Evolutionary conservation across 2,797 vertebrate species (phyloP).

Genomic region (Rhinichthys osculus): DNA sequence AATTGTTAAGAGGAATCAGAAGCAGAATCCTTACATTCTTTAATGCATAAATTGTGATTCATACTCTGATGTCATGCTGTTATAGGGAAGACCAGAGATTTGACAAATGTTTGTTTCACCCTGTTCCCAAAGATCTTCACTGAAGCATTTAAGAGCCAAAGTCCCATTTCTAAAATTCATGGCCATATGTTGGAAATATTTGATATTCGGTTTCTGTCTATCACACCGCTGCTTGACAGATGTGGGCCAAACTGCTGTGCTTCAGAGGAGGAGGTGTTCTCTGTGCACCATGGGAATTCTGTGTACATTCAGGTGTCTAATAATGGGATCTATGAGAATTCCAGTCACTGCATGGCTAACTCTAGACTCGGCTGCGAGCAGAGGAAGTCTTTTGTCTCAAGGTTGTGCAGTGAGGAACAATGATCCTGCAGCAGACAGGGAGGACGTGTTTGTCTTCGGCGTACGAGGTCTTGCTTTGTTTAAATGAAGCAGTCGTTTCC

Average conservation of each 20-base stretch:
- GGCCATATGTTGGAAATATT: conserved; percentile 38
- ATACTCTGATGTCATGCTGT: conserved; percentile 3
- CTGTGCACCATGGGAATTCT: conserved; percentile 17
- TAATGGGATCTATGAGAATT: conserved; percentile 29
- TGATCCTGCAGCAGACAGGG: conserved; percentile 24
- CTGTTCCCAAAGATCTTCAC: conserved; percentile 9
- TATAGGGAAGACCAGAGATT: conserved; percentile 1
- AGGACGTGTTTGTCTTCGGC: conserved; percentile 35
- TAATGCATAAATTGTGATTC: neutral
- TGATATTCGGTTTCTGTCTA: conserved; percentile 47
- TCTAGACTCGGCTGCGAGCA: neutral
- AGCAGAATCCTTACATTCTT: neutral
- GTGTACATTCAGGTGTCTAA: conserved; percentile 6
- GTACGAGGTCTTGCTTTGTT: conserved; percentile 43
- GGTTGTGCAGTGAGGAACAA: conserved; percentile 46
- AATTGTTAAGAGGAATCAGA: neutral
- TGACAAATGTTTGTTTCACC: conserved; percentile 10
- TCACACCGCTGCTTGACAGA: conserved; percentile 43
- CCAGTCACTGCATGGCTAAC: conserved; percentile 16
- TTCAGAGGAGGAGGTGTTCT: conserved; percentile 32
- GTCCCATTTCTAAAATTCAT: conserved; percentile 30
- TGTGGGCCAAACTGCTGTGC: conserved; percentile 47
- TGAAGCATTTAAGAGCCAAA: conserved; percentile 11
- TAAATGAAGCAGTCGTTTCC: conserved; percentile 42
- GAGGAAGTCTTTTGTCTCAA: conserved; percentile 48